A percentile compares a stretch with the other conserved stretches of the same genome.
These are phyloP conservation scores for Rhingia campestris DNA, from an alignment of 2,888 invertebrate genomes.

Conservation along the genomic window DNA sequence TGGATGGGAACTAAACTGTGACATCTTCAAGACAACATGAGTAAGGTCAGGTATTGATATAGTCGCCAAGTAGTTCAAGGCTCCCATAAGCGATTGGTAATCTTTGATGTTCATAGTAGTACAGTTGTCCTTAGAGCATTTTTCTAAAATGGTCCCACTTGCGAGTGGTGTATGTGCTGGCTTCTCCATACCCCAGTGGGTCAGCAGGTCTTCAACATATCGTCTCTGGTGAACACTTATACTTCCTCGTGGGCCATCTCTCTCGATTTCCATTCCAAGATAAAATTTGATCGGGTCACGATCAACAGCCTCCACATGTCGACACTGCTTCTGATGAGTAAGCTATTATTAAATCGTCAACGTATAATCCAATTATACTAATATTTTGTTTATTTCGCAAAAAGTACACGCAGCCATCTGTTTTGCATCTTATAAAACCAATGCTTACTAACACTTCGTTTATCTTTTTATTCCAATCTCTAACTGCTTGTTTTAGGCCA, in stretches of 20 bases:
- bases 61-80: slow-evolving; percentile 56
- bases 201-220: slow-evolving; percentile 44
- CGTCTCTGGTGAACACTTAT: slow-evolving; percentile 46
- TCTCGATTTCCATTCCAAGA: slow-evolving; percentile 59
- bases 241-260: slow-evolving; percentile 37
- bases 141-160: slow-evolving; percentile 57
- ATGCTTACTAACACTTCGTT: slow-evolving; percentile 47
- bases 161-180: slow-evolving; percentile 49
- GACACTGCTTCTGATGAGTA: slow-evolving; percentile 31
- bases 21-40: slow-evolving; percentile 59
- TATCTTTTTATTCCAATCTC: slow-evolving; percentile 59
- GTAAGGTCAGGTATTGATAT: slow-evolving; percentile 68
- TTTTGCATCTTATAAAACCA: slow-evolving; percentile 42
- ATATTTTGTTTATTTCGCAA: slow-evolving; percentile 24
- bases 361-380: slow-evolving; percentile 46
- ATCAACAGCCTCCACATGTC: slow-evolving; percentile 48
- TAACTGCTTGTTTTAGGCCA: slow-evolving; percentile 63
- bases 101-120: slow-evolving; percentile 28
- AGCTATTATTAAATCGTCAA: slow-evolving; percentile 57
- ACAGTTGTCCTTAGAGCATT: slow-evolving; percentile 47
- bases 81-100: slow-evolving; percentile 65
- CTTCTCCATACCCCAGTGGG: slow-evolving; percentile 50
- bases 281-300: slow-evolving; percentile 56
- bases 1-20: slow-evolving; percentile 68
- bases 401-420: slow-evolving; percentile 39